Evolutionary conservation across 2,888 invertebrate species (phyloP), one percentile per base, ranked within the genome.

Genomic region (Orgyia antiqua): DNA sequence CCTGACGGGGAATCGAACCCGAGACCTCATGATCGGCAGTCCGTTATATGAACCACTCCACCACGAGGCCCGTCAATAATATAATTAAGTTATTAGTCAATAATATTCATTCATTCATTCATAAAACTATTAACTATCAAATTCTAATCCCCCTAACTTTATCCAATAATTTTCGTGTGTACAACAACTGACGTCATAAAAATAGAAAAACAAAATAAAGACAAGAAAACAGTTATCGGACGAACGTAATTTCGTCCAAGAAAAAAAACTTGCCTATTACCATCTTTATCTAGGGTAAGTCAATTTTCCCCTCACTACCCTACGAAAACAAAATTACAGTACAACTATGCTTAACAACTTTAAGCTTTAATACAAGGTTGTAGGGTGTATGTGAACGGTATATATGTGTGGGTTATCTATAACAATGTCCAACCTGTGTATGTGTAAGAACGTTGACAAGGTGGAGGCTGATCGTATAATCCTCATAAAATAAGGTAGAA

Each of bases 381-480:
- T 66, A 71, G 41, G 34, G 42, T 12, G 21, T 23, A 18, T 4
- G 23, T 17, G 2, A 20, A 5, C 8, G 24, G 55, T 33, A 42
- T 17, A 18, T 4, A 4, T 10, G 12, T 33, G 25, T 47, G 4
- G 60, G 45, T 63, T 51, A 44, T 58, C 46, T 38, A 56, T 60
- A 58, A 69, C 73, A 68, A 66, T 77, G 79, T 73, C 73, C 74
- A 71, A 80, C 80, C 78, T 78, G 77, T 70, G 72, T 70, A 68
- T 73, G 68, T 68, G 68, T 69, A 73, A 68, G 71, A 69, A 75
- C 78, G 76, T 82, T 79, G 83, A 83, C 83, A 84, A 84, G 83
- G 83, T 84, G 68, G 77, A 73, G 60, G 71, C 72, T 70, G 83
- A 79, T 82, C 83, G 79, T 80, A 78, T 82, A 80, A 82, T 82